phyloP scores from a whole-genome alignment of 53 echinoderm and acorn worm genomes.

The Echinarachnius parma region DNA sequence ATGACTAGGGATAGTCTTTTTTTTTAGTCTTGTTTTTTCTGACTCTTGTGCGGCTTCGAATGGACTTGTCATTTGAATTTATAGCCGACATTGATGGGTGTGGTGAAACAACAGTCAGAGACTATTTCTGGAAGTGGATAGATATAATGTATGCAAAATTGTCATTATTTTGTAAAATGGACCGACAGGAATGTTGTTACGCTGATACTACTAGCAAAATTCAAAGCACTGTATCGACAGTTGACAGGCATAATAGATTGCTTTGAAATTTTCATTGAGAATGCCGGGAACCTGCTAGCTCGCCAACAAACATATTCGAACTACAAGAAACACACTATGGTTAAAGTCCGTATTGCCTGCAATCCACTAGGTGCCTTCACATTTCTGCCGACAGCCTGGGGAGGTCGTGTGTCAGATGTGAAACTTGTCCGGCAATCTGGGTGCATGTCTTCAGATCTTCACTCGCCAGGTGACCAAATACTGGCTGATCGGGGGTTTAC shows the following conservation, averaged over 20 bases:
- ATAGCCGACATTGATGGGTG: conserved; percentile 24
- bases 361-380: conserved; percentile 44
- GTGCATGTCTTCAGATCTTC: conserved; percentile 24
- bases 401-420: conserved; percentile 53
- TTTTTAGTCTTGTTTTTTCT: conserved; percentile 43
- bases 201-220: conserved; percentile 38
- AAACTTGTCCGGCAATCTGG: conserved; percentile 42
- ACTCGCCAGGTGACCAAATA: conserved; percentile 51
- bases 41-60: conserved; percentile 32
- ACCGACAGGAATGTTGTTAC: conserved; percentile 21
- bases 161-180: conserved; percentile 32
- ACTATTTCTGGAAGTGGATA: conserved; percentile 58
- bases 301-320: conserved; percentile 49
- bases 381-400: conserved; percentile 39
- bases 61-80: conserved; percentile 41
- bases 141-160: conserved; percentile 51
- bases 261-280: conserved; percentile 58
- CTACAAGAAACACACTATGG: conserved; percentile 49
- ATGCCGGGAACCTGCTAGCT: conserved; percentile 23
- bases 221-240: conserved; percentile 35
- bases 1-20: conserved; percentile 27
- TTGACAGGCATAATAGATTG: conserved; percentile 53
- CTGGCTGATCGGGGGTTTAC: conserved; percentile 50
- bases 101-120: conserved; percentile 34
- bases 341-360: conserved; percentile 48